Evolutionary conservation across 2,888 invertebrate genomes (phyloP).

Genomic region (Cataglyphis altisquamis): DNA sequence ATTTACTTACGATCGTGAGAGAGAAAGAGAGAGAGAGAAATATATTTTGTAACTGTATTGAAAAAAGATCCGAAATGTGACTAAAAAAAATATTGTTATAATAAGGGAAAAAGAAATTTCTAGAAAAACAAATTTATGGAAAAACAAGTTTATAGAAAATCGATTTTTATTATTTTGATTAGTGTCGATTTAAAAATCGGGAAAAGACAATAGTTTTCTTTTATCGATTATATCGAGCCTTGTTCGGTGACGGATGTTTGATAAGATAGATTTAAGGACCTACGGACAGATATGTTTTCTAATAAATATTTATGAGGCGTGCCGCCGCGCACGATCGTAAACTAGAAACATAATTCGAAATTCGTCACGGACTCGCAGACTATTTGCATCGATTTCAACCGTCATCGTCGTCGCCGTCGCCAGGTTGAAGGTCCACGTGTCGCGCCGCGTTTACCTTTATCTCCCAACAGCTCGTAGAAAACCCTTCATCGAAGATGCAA

Average conservation of each 20-base stretch:
- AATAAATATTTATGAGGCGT: constrained; percentile 54
- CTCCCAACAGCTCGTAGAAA: not conserved
- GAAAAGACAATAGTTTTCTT: not conserved
- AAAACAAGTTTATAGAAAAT: not conserved
- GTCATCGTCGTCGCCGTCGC: constrained; percentile 27
- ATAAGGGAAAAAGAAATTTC: not conserved
- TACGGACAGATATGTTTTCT: constrained; percentile 49
- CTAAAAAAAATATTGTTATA: not conserved
- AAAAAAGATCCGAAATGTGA: not conserved
- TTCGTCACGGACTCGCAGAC: constrained; percentile 54
- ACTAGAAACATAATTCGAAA: constrained; percentile 56
- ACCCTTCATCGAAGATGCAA: constrained; percentile 19
- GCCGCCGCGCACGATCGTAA: constrained; percentile 48
- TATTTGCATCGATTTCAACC: constrained; percentile 53
- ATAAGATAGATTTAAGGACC: constrained; percentile 43
- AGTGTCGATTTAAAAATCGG: not conserved
- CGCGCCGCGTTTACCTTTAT: constrained; percentile 9
- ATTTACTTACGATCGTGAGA: not conserved
- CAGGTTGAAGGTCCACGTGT: constrained; percentile 36
- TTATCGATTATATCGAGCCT: constrained; percentile 26
- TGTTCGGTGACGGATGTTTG: constrained; percentile 16
- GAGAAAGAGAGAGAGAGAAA: not conserved
- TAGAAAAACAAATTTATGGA: not conserved
- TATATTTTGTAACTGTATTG: not conserved
- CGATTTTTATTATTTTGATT: not conserved